Percentiles rank a stretch among this genome's conserved stretches.
phyloP scores from a whole-genome alignment of 2,113 vertebrate genomes.

The Fulica atra region DNA sequence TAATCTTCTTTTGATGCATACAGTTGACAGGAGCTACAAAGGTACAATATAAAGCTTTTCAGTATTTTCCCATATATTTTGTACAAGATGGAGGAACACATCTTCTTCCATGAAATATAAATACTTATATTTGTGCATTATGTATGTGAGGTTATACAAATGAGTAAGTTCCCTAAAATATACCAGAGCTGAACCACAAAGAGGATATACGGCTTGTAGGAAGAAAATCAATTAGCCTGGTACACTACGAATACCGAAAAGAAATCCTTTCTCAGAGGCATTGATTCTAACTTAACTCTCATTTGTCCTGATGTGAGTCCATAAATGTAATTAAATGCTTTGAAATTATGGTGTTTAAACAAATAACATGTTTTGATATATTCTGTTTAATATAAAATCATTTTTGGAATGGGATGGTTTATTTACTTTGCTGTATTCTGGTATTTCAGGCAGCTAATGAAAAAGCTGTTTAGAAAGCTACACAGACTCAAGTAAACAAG shows the following conservation, averaged over 20 bases:
- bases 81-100: slow-evolving; percentile 26
- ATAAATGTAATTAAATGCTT: neutral
- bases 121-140: slow-evolving; percentile 24
- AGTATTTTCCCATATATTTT: slow-evolving; percentile 38
- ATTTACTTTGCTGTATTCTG: neutral
- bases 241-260: neutral
- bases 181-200: neutral
- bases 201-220: neutral
- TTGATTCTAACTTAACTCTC: neutral
- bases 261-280: neutral
- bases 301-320: neutral
- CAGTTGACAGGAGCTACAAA: slow-evolving; percentile 72
- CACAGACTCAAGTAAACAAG: neutral
- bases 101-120: slow-evolving; percentile 25
- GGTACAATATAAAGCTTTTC: slow-evolving; percentile 70
- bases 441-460: neutral
- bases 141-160: slow-evolving; percentile 27
- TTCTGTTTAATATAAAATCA: neutral
- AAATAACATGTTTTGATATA: neutral
- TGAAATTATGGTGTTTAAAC: neutral
- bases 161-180: neutral
- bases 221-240: slow-evolving; percentile 8
- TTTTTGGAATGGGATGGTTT: neutral
- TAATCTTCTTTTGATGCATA: slow-evolving; percentile 77
- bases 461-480: neutral